These are phyloP conservation scores for Leptopilina clavipes DNA, from an alignment of 1,140 invertebrate species.

Conservation along the genomic window DNA sequence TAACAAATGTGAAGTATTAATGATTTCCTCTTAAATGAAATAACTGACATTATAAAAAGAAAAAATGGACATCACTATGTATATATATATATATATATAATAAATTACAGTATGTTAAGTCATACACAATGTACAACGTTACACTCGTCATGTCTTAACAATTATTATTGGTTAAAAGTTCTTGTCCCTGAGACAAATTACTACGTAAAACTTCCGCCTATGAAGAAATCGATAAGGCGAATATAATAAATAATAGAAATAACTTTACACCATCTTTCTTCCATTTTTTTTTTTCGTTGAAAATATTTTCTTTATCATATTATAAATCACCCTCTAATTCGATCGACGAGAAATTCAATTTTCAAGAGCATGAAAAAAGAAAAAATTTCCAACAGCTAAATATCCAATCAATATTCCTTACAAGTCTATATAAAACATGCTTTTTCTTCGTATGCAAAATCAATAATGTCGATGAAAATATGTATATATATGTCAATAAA, in stretches of 20 bases:
- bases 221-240: background rate
- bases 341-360: background rate
- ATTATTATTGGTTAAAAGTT: slow-evolving; percentile 18
- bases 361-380: background rate
- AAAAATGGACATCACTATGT: too few relatives aligned
- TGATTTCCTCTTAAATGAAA: too few relatives aligned
- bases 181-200: slow-evolving; percentile 13
- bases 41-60: too few relatives aligned
- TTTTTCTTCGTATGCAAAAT: background rate
- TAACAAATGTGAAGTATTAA: too few relatives aligned
- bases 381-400: background rate
- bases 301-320: background rate
- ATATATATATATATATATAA: background rate
- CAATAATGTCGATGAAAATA: slow-evolving; percentile 10
- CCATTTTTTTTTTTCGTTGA: background rate
- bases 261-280: background rate
- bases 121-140: background rate
- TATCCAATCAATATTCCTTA: slow-evolving; percentile 1
- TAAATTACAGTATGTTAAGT: background rate
- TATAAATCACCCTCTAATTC: too few relatives aligned
- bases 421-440: background rate
- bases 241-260: slow-evolving; percentile 7
- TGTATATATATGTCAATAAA: too few relatives aligned
- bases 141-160: background rate
- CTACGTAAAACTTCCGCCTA: slow-evolving; percentile 1